Evolutionary conservation across 1,140 invertebrate genomes (phyloP), one percentile per base, ranked within the genome.

Genomic region (Polyergus mexicanus): DNA sequence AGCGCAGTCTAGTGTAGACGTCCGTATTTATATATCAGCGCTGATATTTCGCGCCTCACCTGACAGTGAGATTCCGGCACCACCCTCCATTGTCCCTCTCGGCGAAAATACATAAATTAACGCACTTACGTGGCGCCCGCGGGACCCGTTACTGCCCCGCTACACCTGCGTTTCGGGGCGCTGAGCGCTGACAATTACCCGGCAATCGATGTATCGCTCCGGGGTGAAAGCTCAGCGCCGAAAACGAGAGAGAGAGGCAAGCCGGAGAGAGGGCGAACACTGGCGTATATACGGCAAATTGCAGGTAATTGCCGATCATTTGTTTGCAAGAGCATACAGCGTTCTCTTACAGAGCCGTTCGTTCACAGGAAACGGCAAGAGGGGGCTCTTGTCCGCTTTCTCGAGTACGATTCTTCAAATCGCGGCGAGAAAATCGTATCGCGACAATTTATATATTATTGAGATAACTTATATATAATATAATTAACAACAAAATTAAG

Each of bases 101-200:
- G 69, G 80, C 69, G 68, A 86, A 92, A 91, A 91, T 92, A 93
- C 92, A 94, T 90, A 89, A 90, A 89, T 93, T 93, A 94, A 90
- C 91, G 92, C 91, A 92, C 90, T 94, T 93, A 94, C 88, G 92
- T 88, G 89, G 89, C 88, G 90, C 90, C 91, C 92, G 89, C 83
- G 63, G 89, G 92, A 88, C 87, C 38, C 41, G 78, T 84, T 87
- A 86, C 92, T 92, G 88, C 89, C 75, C 90, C 88, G 91, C 90
- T 92, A 92, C 93, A 93, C 93, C 93, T 93, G 93, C 93, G 81
- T 89, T 83, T 89, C 87, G 80, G 89, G 92, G 91, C 92, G 94
- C 93, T 93, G 93, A 93, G 91, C 93, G 92, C 94, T 94, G 94
- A 94, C 94, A 94, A 95, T 94, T 95, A 95, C 92, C 91, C 77